Conservation (phyloP, 2,888 invertebrate genomes). For the Acronicta alni region DNA sequence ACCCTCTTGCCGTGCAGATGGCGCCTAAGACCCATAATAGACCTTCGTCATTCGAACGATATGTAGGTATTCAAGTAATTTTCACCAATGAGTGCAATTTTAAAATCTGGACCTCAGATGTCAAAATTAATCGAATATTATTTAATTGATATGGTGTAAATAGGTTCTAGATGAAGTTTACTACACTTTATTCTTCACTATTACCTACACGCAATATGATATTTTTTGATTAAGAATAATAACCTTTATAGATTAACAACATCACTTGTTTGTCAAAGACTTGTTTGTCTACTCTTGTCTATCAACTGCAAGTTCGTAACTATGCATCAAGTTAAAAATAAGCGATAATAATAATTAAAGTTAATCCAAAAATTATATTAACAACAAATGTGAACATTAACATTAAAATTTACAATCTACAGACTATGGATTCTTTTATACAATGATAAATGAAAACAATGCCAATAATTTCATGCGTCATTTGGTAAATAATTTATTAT, state of each 20-base stretch:
- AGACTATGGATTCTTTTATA: conserved; percentile 62
- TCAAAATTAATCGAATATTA: conserved; percentile 12
- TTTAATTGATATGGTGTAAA: conserved; percentile 36
- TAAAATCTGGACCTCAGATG: background rate
- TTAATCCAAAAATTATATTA: conserved; percentile 65
- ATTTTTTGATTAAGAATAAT: conserved; percentile 22
- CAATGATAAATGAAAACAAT: conserved; percentile 9
- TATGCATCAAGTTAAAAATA: conserved; percentile 53
- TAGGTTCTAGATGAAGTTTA: conserved; percentile 28
- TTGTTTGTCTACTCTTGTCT: conserved; percentile 16
- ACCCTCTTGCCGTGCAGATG: too few relatives aligned
- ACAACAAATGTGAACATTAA: conserved; percentile 77
- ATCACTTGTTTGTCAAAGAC: conserved; percentile 17
- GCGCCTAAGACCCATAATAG: too few relatives aligned
- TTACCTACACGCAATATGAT: conserved; percentile 26
- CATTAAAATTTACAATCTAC: conserved; percentile 86
- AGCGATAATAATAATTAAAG: conserved; percentile 40
- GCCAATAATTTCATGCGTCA: too few relatives aligned
- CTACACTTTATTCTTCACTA: conserved; percentile 20
- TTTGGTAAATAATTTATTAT: too few relatives aligned
- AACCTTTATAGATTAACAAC: conserved; percentile 13
- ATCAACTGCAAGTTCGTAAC: conserved; percentile 27
- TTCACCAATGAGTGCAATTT: background rate
- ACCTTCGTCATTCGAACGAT: too few relatives aligned
- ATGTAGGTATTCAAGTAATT: background rate